A percentile compares a stretch with the other conserved stretches of the same genome.
These are phyloP conservation scores for Antedon mediterranea DNA, from an alignment of 53 echinoderm and acorn worm genomes.

Conservation along the genomic window DNA sequence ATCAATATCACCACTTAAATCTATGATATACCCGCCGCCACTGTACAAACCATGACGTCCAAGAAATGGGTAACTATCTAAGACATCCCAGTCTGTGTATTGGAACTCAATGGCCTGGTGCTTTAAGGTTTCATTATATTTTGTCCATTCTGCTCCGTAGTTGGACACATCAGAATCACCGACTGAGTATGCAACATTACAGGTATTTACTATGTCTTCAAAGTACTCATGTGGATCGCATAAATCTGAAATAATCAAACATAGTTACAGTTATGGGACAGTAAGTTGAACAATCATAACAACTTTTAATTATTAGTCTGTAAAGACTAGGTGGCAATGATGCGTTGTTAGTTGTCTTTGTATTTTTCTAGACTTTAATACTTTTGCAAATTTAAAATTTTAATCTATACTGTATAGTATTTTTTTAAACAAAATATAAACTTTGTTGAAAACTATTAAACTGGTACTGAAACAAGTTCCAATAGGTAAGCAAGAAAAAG, in stretches of 20 bases:
- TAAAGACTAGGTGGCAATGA: too few relatives aligned
- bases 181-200: conserved; percentile 44
- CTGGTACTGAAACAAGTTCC: too few relatives aligned
- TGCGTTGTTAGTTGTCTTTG: too few relatives aligned
- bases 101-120: conserved; percentile 27
- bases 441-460: too few relatives aligned
- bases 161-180: conserved; percentile 21
- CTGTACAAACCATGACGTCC: conserved; percentile 59
- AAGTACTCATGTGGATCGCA: conserved; percentile 40
- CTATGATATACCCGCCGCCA: conserved; percentile 71
- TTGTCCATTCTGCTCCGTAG: conserved; percentile 55
- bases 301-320: too few relatives aligned
- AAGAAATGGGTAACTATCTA: conserved; percentile 74
- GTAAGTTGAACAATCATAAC: too few relatives aligned
- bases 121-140: conserved; percentile 17
- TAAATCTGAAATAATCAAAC: conserved; percentile 14
- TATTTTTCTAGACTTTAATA: too few relatives aligned
- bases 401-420: too few relatives aligned
- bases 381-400: too few relatives aligned
- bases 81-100: conserved; percentile 34
- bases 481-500: too few relatives aligned
- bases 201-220: conserved; percentile 25
- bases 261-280: not conserved
- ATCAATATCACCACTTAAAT: conserved; percentile 7
- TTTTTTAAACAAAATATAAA: too few relatives aligned